Conservation (phyloP, 2,797 vertebrate genomes). For the Chelonia mydas region DNA sequence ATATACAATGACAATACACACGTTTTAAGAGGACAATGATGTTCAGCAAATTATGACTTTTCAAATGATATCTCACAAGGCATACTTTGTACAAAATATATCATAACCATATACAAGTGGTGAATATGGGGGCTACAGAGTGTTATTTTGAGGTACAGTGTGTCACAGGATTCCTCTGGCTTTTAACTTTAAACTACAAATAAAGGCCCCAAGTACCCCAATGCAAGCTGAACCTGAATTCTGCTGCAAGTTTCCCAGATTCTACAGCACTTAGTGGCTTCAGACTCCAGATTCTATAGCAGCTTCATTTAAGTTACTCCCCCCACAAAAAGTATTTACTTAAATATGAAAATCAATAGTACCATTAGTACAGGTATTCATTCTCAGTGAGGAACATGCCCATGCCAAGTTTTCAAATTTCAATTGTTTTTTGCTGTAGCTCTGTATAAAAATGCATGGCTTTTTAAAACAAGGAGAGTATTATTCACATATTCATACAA, state of each 20-base stretch:
- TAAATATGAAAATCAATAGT: not conserved
- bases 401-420: not conserved
- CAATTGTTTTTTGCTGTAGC: constrained; percentile 22
- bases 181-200: not conserved
- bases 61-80: too few species aligned
- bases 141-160: too few species aligned
- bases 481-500: not conserved
- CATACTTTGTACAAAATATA: too few species aligned
- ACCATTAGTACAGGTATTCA: not conserved
- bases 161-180: too few species aligned
- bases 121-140: too few species aligned
- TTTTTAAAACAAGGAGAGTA: not conserved
- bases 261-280: constrained; percentile 3
- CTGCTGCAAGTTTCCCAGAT: not conserved
- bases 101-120: too few species aligned
- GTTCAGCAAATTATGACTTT: too few species aligned
- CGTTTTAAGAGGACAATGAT: too few species aligned
- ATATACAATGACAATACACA: too few species aligned
- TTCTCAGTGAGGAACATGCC: not conserved
- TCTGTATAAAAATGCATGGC: not conserved
- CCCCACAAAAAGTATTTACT: constrained; percentile 23
- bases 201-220: not conserved
- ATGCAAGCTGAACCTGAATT: not conserved
- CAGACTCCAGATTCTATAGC: not conserved
- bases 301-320: constrained; percentile 32